These are phyloP conservation scores for Hyla sarda DNA, from an alignment of 2,113 vertebrate genomes.

Conservation along the genomic window DNA sequence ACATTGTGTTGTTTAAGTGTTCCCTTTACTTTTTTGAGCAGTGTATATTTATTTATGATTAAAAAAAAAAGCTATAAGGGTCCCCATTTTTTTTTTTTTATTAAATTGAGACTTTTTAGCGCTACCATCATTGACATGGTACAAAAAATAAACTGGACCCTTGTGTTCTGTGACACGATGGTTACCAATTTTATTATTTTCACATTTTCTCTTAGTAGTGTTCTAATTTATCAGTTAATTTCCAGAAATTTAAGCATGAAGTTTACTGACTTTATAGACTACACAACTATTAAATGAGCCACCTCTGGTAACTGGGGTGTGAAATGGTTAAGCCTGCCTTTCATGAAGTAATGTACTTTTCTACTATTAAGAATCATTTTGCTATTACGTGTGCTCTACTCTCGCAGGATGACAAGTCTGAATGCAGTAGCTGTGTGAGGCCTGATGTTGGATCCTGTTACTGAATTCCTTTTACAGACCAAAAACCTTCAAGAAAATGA, in stretches of 20 bases:
- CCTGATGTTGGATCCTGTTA: conserved; percentile 66
- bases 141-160: too few species aligned
- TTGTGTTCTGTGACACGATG: too few species aligned
- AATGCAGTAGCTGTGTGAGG: conserved; percentile 59
- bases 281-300: neutral
- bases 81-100: too few species aligned
- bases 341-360: conserved; percentile 63
- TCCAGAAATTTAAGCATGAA: neutral
- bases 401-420: conserved; percentile 59
- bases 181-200: too few species aligned
- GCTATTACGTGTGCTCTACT: conserved; percentile 62
- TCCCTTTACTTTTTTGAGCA: too few species aligned
- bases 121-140: too few species aligned
- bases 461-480: conserved; percentile 64
- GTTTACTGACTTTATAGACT: neutral
- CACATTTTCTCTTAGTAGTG: too few species aligned
- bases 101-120: too few species aligned
- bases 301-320: conserved; percentile 15
- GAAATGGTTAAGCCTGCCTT: conserved; percentile 70
- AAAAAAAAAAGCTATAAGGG: too few species aligned
- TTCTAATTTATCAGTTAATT: neutral
- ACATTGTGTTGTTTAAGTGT: too few species aligned
- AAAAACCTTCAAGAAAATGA: conserved; percentile 67
- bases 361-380: conserved; percentile 66
- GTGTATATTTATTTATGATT: too few species aligned